phyloP scores from a whole-genome alignment of 35 echinoderm and acorn worm genomes.

The Lytechinus variegatus region DNA sequence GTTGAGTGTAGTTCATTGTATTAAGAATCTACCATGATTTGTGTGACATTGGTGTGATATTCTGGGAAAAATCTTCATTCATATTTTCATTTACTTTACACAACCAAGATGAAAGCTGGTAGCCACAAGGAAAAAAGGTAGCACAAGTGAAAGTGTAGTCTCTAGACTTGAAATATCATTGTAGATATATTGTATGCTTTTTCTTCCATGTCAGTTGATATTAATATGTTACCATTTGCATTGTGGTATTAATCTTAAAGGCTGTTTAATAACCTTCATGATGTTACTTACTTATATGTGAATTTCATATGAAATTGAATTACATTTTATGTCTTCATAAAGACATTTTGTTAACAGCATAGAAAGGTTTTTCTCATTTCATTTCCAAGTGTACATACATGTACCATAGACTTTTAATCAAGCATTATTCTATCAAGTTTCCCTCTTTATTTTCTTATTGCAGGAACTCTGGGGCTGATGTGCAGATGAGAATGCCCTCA shows the following conservation, averaged over 20 bases:
- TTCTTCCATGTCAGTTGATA: not conserved
- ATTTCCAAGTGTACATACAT: too few relatives aligned
- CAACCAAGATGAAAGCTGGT: not conserved
- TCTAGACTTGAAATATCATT: not conserved
- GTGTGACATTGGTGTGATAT: not conserved
- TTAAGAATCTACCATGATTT: not conserved
- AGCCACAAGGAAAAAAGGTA: not conserved
- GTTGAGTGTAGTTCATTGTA: not conserved
- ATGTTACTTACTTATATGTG: too few relatives aligned
- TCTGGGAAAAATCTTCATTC: not conserved
- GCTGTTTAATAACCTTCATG: too few relatives aligned
- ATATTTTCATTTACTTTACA: not conserved
- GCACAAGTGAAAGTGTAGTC: not conserved
- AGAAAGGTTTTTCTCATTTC: too few relatives aligned
- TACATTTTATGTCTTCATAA: too few relatives aligned
- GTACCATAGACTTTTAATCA: not conserved
- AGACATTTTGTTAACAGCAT: too few relatives aligned
- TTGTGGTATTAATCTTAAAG: not conserved
- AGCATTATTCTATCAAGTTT: not conserved
- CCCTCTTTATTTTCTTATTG: not conserved
- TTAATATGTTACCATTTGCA: not conserved
- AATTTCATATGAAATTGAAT: too few relatives aligned
- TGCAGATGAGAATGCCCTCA: constrained; percentile 32
- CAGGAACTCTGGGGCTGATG: constrained; percentile 27
- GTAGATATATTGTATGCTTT: not conserved